Percentiles rank a stretch among this genome's conserved stretches.
Evolutionary conservation across 92 coral and sea anemone genomes (phyloP).

Genomic region (Zoanthus solanderi): DNA sequence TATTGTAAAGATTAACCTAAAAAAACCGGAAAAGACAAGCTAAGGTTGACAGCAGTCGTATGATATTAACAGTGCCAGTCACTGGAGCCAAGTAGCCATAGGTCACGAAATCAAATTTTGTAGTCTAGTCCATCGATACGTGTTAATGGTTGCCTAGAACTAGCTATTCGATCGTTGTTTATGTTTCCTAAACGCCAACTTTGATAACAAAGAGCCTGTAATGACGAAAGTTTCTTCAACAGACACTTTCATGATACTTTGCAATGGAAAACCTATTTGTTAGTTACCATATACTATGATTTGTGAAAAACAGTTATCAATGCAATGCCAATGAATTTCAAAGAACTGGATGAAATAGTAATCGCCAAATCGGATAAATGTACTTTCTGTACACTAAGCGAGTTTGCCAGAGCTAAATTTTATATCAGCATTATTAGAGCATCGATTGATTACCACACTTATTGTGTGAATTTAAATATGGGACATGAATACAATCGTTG

Average conservation of each 20-base stretch:
- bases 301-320: background rate
- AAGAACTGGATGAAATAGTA: background rate
- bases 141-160: background rate
- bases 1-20: constrained; percentile 21
- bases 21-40: constrained; percentile 9
- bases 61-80: background rate
- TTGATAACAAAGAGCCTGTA: background rate
- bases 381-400: no score
- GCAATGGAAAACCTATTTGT: background rate
- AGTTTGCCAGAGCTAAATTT: no score
- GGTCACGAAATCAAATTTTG: constrained; percentile 7
- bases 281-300: background rate
- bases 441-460: no score
- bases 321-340: background rate
- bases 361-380: no score
- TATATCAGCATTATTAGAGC: no score
- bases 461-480: background rate
- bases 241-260: background rate
- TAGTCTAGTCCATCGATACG: background rate
- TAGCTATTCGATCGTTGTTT: background rate
- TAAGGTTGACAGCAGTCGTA: background rate
- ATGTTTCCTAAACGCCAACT: background rate
- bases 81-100: background rate
- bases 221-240: background rate
- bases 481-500: background rate